A percentile compares a stretch with the other conserved stretches of the same genome.
phyloP scores from a whole-genome alignment of 2,113 vertebrate species.

The Chamaea fasciata region DNA sequence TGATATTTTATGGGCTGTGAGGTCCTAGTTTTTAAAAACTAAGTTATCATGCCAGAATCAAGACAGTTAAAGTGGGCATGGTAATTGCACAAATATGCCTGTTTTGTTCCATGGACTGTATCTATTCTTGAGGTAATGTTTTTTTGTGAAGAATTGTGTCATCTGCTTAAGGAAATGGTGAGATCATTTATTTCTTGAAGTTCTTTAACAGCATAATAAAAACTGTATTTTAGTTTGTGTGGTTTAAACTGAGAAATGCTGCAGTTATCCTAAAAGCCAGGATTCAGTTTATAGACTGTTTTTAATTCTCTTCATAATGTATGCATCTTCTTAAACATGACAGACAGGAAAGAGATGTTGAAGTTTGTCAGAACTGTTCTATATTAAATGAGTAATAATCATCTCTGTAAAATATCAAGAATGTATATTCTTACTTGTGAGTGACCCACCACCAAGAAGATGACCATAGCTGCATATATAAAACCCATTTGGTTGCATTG shows the following conservation, averaged over 20 bases:
- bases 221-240: not conserved
- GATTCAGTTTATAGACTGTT: conserved; percentile 21
- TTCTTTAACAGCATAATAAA: conserved; percentile 49
- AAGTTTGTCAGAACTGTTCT: not conserved
- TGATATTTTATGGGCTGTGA: not conserved
- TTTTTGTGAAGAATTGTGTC: conserved; percentile 24
- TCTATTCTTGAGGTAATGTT: not conserved
- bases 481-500: not conserved
- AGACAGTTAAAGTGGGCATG: not conserved
- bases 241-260: not conserved
- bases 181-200: conserved; percentile 51
- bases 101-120: not conserved
- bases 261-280: not conserved
- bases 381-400: not conserved
- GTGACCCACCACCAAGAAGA: not conserved
- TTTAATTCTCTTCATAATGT: conserved; percentile 33
- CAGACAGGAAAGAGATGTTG: not conserved
- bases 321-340: not conserved
- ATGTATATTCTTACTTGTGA: not conserved
- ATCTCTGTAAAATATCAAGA: not conserved
- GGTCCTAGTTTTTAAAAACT: not conserved
- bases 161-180: conserved; percentile 23
- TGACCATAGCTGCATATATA: not conserved
- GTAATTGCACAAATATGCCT: not conserved
- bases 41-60: not conserved